Conservation (phyloP, 2,888 invertebrate genomes). For the Tiliacea citrago region DNA sequence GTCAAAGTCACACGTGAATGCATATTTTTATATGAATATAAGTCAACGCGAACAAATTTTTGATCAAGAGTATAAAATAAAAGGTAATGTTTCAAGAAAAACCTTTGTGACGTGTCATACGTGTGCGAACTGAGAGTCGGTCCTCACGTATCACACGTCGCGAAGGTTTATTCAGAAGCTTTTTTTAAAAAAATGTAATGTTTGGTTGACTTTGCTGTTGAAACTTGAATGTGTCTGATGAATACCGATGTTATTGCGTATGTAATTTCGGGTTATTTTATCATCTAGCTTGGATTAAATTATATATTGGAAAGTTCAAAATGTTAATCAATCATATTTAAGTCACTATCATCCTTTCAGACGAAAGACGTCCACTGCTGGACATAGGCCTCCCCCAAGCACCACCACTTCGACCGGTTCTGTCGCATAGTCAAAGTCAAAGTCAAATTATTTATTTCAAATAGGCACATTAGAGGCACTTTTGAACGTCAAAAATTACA, state of each 20-base stretch:
- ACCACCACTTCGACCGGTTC: not conserved
- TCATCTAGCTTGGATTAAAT: not conserved
- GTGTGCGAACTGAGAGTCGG: no score
- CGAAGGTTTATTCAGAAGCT: not conserved
- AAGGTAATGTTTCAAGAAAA: no score
- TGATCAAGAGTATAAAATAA: constrained; percentile 7
- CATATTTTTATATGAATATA: constrained; percentile 62
- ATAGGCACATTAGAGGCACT: no score
- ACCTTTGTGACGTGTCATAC: no score
- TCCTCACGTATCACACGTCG: not conserved
- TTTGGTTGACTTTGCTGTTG: not conserved
- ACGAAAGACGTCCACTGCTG: not conserved
- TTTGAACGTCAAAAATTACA: no score
- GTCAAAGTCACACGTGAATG: constrained; percentile 61
- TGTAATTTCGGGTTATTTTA: not conserved
- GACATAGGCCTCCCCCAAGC: no score
- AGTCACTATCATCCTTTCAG: not conserved
- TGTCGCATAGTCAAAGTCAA: no score
- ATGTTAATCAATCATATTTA: not conserved
- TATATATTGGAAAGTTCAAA: not conserved
- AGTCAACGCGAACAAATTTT: constrained; percentile 49
- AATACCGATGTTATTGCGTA: not conserved
- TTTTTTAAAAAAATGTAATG: no score
- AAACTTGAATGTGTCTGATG: not conserved
- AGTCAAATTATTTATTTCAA: no score